A percentile compares a stretch with the other conserved stretches of the same genome.
These are phyloP conservation scores for Telmatochromis brichardi DNA, from an alignment of 2,113 vertebrate species.

Conservation along the genomic window DNA sequence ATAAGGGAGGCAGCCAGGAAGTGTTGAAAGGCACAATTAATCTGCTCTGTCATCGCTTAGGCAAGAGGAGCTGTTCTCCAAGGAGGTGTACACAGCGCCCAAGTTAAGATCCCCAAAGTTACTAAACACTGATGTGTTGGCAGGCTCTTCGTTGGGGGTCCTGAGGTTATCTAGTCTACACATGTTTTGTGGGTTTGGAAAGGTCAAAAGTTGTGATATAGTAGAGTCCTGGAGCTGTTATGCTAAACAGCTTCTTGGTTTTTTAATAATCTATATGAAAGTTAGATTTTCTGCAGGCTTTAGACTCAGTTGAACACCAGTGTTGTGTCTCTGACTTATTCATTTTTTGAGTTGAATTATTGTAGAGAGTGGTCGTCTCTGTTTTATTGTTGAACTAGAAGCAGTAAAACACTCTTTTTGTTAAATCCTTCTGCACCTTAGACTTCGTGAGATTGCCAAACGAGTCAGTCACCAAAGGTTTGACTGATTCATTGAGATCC, in stretches of 20 bases:
- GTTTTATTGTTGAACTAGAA: neutral
- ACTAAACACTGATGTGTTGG: neutral
- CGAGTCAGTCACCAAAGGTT: neutral
- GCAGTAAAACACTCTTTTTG: neutral
- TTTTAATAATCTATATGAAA: neutral
- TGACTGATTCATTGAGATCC: neutral
- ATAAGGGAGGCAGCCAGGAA: neutral
- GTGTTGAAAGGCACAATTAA: slow-evolving; percentile 13
- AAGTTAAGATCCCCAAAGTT: neutral
- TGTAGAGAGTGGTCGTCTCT: neutral
- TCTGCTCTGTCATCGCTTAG: neutral
- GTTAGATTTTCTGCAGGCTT: neutral
- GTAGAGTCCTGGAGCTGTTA: neutral
- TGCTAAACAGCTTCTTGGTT: neutral
- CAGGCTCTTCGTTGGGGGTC: neutral
- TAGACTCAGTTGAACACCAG: neutral
- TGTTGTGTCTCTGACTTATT: neutral
- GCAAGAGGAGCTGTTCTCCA: neutral
- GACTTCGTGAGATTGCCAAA: neutral
- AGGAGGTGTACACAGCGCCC: neutral
- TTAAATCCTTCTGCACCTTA: neutral
- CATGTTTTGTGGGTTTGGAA: neutral
- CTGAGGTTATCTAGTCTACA: neutral
- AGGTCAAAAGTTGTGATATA: neutral
- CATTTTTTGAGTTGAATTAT: neutral